Evolutionary conservation across 2,797 vertebrate genomes (phyloP).

Genomic region (Micropoecilia bifurca): DNA sequence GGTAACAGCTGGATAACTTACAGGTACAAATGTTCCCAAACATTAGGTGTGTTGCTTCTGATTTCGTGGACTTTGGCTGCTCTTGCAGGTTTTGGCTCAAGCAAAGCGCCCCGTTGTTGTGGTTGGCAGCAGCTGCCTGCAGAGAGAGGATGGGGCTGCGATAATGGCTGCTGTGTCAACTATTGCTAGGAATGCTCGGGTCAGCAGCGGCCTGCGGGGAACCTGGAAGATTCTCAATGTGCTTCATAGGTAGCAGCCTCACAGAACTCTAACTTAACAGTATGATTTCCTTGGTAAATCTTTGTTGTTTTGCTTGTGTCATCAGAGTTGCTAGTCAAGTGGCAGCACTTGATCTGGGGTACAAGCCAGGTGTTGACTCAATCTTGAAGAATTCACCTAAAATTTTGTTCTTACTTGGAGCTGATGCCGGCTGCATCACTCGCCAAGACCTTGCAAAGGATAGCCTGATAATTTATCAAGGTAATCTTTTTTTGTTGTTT

Average conservation of each 20-base stretch:
- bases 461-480: conserved; percentile 91
- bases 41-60: background rate
- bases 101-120: conserved; percentile 89
- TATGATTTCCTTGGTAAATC: conserved; percentile 11
- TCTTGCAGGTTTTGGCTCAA: conserved; percentile 80
- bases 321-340: conserved; percentile 91
- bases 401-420: conserved; percentile 89
- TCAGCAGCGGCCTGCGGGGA: conserved; percentile 76
- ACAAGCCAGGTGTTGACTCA: conserved; percentile 89
- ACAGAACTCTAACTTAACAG: background rate
- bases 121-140: conserved; percentile 88
- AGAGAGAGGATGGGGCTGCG: conserved; percentile 86
- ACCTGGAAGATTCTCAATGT: conserved; percentile 85
- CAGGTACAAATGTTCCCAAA: conserved; percentile 2
- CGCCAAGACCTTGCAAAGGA: conserved; percentile 87
- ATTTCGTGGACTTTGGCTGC: conserved; percentile 2
- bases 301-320: conserved; percentile 23
- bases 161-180: conserved; percentile 86
- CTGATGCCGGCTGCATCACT: conserved; percentile 88
- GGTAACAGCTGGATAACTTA: conserved; percentile 64
- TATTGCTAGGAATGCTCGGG: conserved; percentile 83
- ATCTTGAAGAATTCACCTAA: conserved; percentile 87
- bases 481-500: conserved; percentile 68
- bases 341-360: conserved; percentile 91
- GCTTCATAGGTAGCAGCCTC: conserved; percentile 65